Base-by-base conservation (phyloP, 2,113 vertebrate species). In the Archilochus colubris region DNA sequence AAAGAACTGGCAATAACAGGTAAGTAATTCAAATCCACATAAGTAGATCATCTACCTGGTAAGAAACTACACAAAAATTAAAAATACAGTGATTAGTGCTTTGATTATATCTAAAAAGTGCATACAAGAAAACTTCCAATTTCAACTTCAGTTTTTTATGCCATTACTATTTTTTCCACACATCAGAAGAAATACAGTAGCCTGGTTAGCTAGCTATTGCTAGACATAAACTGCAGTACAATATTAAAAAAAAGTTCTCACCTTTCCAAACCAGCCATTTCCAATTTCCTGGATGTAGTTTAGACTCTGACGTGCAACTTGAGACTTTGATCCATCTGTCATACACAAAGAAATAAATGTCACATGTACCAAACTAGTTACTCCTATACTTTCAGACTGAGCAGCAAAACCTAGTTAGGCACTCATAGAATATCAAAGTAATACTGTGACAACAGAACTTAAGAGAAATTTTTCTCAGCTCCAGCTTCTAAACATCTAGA, bases 241-340 rank as follows among this genome's bases (percentile, higher is more conserved):
- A 21, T 12, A 84, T 36, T 33, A 63, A 20, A 30, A 17, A 23
- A 53, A 53, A 54, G 28, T 68, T 48, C 91, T 96, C 96, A 99
- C 99, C 99, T 99, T 99, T 94, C 99, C 99, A 98, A 99, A 99
- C 98, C 99, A 99, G 94, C 99, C 99, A 86, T 97, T 99, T 92
- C 99, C 99, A 76, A 99, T 99, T 97, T 99, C 99, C 96, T 99
- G 99, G 95, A 99, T 99, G 94, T 99, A 99, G 96, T 98, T 99
- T 67, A 99, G 98, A 97, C 97, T 99, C 94, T 99, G 99, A 50
- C 99, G 99, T 40, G 98, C 96, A 77, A 99, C 97, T 95, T 99
- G 99, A 93, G 98, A 98, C 74, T 98, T 97, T 38, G 98, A 97
- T 92, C 98, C 98, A 90, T 99, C 99, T 99, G 97, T 72, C 78